These are phyloP conservation scores for Lepilemur ruficaudatus DNA, from an alignment of 2,797 vertebrate genomes.

Conservation along the genomic window DNA sequence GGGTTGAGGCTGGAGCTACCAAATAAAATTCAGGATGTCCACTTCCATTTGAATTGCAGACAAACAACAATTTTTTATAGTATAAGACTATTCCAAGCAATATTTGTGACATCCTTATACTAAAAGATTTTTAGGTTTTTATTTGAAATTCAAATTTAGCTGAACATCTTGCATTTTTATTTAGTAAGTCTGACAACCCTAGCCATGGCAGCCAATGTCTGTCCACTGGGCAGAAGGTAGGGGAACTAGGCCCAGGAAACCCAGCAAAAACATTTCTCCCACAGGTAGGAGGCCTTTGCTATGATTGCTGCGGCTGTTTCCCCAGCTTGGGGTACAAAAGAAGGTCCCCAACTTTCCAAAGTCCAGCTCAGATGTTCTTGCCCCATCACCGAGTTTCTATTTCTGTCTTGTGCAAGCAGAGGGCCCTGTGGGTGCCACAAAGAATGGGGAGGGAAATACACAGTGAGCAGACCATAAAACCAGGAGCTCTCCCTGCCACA, in stretches of 20 bases:
- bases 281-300: neutral
- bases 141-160: neutral
- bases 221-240: neutral
- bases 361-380: neutral
- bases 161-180: neutral
- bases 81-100: neutral
- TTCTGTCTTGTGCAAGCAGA: neutral
- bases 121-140: neutral
- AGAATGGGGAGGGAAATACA: neutral
- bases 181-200: neutral
- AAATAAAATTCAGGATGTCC: neutral
- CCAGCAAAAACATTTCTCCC: neutral
- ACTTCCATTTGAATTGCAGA: neutral
- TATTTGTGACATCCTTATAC: neutral
- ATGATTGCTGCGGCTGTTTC: neutral
- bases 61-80: neutral
- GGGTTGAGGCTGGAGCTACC: no score
- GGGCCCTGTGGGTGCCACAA: neutral
- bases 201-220: neutral
- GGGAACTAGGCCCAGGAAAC: neutral
- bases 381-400: neutral
- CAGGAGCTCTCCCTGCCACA: no score
- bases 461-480: accelerated
- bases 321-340: neutral
- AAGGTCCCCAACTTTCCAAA: neutral